These are phyloP conservation scores for Auanema freiburgensis DNA, from an alignment of 2,888 invertebrate genomes.

Conservation along the genomic window DNA sequence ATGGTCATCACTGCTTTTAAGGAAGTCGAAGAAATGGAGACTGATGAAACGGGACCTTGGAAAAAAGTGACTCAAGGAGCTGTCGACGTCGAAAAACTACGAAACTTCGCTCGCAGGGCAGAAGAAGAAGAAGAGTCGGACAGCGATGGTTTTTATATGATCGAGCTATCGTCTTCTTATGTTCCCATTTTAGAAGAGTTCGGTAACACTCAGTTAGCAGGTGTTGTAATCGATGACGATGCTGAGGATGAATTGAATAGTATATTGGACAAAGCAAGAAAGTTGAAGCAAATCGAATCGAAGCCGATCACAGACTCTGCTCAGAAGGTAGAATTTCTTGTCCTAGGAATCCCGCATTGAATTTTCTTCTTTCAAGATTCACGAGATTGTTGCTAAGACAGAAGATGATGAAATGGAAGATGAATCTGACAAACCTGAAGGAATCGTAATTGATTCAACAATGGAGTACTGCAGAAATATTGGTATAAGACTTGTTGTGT, in stretches of 20 bases:
- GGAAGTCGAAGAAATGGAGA: conserved; percentile 22
- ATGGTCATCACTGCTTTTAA: conserved; percentile 6
- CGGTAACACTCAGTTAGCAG: conserved; percentile 46
- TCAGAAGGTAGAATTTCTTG: background rate
- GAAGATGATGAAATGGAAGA: conserved; percentile 39
- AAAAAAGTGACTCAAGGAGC: conserved; percentile 35
- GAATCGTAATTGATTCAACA: conserved; percentile 57
- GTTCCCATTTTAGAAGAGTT: conserved; percentile 32
- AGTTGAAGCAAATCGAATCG: conserved; percentile 32
- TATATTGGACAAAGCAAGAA: conserved; percentile 51
- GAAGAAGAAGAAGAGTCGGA: conserved; percentile 37
- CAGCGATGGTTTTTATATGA: conserved; percentile 26
- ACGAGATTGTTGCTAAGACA: conserved; percentile 26
- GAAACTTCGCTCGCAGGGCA: conserved; percentile 22
- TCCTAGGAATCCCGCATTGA: too few relatives aligned
- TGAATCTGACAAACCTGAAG: conserved; percentile 19
- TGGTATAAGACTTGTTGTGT: conserved; percentile 28
- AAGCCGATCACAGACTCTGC: conserved; percentile 15
- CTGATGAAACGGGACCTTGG: conserved; percentile 26
- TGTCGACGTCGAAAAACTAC: conserved; percentile 41
- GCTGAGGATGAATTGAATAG: conserved; percentile 57
- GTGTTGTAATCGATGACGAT: conserved; percentile 61
- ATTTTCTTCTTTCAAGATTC: conserved; percentile 1
- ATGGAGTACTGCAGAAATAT: conserved; percentile 62
- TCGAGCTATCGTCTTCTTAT: background rate